Conservation (phyloP, 2,888 invertebrate species). For the Nymphalis c-album region DNA sequence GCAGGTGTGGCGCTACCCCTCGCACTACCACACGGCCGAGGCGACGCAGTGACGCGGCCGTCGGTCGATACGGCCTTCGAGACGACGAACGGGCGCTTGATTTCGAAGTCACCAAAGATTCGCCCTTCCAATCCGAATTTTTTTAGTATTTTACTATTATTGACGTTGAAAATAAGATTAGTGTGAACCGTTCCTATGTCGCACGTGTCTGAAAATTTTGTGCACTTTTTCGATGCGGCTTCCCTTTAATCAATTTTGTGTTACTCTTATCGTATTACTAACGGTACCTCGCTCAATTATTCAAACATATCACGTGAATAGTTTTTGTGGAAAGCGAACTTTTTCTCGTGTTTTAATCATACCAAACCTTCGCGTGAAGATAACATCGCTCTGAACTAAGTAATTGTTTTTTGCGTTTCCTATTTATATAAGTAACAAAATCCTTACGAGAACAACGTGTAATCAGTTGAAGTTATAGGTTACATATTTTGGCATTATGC, state of each 20-base stretch:
- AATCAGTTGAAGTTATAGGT: no score
- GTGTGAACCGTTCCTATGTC: slow-evolving; percentile 20
- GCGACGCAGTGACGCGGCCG: slow-evolving; percentile 68
- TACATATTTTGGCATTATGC: slow-evolving; percentile 39
- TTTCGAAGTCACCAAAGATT: slow-evolving; percentile 32
- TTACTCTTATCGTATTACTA: slow-evolving; percentile 36
- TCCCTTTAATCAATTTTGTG: slow-evolving; percentile 7
- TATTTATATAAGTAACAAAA: no score
- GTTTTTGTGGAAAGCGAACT: slow-evolving; percentile 19
- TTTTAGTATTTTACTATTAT: slow-evolving; percentile 32
- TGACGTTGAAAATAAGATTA: slow-evolving; percentile 22
- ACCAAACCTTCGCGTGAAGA: not conserved
- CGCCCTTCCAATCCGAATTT: slow-evolving; percentile 38
- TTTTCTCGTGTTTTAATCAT: not conserved
- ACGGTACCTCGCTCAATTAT: slow-evolving; percentile 66
- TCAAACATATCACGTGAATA: slow-evolving; percentile 17
- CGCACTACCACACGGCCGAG: slow-evolving; percentile 78
- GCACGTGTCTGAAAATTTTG: slow-evolving; percentile 21
- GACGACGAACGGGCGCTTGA: slow-evolving; percentile 22
- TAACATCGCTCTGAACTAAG: not conserved
- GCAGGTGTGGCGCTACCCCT: slow-evolving; percentile 79
- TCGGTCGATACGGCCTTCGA: slow-evolving; percentile 7
- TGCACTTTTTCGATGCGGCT: slow-evolving; percentile 24
- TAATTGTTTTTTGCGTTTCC: no score
- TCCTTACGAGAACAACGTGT: no score